A percentile compares a stretch with the other conserved stretches of the same genome.
These are phyloP conservation scores for Ptilorrhoa leucosticta DNA, from an alignment of 2,113 vertebrate genomes.

Conservation along the genomic window DNA sequence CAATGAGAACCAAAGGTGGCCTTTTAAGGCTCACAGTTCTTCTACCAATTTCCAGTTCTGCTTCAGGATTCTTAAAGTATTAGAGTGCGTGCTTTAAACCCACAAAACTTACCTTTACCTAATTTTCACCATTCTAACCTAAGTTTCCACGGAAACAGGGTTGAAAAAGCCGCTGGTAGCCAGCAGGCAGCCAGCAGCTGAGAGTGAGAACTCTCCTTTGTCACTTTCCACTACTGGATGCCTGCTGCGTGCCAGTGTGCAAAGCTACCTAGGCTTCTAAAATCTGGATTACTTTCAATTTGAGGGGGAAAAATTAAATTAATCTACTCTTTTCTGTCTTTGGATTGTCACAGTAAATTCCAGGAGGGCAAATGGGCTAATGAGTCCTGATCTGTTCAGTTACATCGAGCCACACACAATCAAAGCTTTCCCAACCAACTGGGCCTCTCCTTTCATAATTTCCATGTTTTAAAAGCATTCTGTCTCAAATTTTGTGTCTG, in stretches of 20 bases:
- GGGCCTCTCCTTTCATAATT: not conserved
- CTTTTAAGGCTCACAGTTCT: constrained; percentile 54
- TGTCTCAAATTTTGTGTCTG: not conserved
- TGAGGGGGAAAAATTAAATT: constrained; percentile 55
- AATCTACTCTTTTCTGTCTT: constrained; percentile 54
- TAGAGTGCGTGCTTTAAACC: constrained; percentile 62
- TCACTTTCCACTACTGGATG: constrained; percentile 67
- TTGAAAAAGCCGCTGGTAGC: constrained; percentile 60
- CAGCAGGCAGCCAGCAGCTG: constrained; percentile 70
- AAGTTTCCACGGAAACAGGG: constrained; percentile 74
- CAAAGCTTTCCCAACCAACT: constrained; percentile 1
- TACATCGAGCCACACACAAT: not conserved
- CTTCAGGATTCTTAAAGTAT: constrained; percentile 60
- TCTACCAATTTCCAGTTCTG: constrained; percentile 51
- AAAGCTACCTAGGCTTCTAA: constrained; percentile 60
- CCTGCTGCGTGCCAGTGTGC: constrained; percentile 69
- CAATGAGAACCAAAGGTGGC: constrained; percentile 57
- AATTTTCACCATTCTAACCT: constrained; percentile 69
- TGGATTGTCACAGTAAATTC: constrained; percentile 60
- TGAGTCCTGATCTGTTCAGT: constrained; percentile 32
- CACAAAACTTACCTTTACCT: constrained; percentile 72
- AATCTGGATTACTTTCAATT: constrained; percentile 62
- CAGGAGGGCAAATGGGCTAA: constrained; percentile 51
- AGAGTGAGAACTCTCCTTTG: constrained; percentile 72
- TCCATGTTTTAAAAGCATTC: not conserved